phyloP scores from a whole-genome alignment of 2,888 invertebrate genomes.

The Mantis religiosa region DNA sequence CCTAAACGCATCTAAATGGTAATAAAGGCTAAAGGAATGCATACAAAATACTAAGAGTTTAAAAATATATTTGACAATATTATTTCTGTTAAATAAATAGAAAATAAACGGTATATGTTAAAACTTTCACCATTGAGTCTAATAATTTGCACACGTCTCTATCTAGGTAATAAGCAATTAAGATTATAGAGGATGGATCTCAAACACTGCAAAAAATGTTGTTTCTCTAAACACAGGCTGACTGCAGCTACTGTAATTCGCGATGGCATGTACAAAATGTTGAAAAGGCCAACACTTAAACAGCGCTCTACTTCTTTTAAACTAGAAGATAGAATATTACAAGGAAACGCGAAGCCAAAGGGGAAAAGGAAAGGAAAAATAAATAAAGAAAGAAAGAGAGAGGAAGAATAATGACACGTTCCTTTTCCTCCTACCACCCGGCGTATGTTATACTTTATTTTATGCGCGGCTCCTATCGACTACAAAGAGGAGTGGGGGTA shows the following conservation, averaged over 20 bases:
- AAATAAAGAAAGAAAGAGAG: neutral
- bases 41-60: too few species aligned
- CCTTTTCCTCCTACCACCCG: neutral
- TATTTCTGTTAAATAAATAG: too few species aligned
- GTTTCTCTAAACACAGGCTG: too few species aligned
- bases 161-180: too few species aligned
- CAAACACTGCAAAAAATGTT: too few species aligned
- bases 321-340: neutral
- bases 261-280: neutral
- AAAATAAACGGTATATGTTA: too few species aligned
- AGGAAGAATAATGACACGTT: neutral
- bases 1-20: too few species aligned
- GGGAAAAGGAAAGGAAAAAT: neutral
- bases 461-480: constrained; percentile 20
- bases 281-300: neutral
- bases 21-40: too few species aligned
- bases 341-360: neutral
- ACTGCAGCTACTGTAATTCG: neutral
- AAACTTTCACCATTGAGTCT: too few species aligned
- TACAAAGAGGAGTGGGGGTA: constrained; percentile 17
- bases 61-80: too few species aligned
- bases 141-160: too few species aligned
- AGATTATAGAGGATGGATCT: too few species aligned
- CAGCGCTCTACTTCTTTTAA: neutral
- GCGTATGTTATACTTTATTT: constrained; percentile 23